Base-by-base conservation (phyloP, 2,888 invertebrate species). In the Parnassius smintheus region DNA sequence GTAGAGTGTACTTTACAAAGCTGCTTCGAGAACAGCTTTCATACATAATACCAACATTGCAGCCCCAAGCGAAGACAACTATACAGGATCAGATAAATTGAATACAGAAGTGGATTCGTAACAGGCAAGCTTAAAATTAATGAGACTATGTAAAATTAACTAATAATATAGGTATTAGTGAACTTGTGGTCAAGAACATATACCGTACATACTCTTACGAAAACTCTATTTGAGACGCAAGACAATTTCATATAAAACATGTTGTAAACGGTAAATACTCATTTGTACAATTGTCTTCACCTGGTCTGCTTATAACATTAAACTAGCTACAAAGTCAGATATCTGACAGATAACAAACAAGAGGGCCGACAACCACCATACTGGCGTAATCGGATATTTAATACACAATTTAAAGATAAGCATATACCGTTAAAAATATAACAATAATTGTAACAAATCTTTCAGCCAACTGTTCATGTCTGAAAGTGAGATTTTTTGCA, bases 1-100 rank as follows among this genome's bases (percentile, higher is more conserved):
- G 61, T 61, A 45, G 44, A 56, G 56, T 61, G 61, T 61, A 61
- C 61, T 61, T 60, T 35, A 50, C 50, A 13, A 35, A n/a, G 25
- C 35, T n/a, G 8, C n/a, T 22, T 49, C 48, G 9, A 9, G 13
- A 13, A 12, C 48, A 49, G 12, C 48, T 8, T 2, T 18, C 7
- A 49, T 13, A 13, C 7, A 13, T 13, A 49, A 49, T 13, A 11
- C n/a, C n/a, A 49, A 49, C 2, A 11, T 4, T n/a, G 46, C 46
- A n/a, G 2, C n/a, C n/a, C n/a, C 4, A 44, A 13, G 18, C 42
- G 49, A 42, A 55, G 44, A 60, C 11, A 54, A 53, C 48, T 51
- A 49, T 18, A 52, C 25, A 12, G 9, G 13, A 59, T 18, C 22
- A 48, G 3, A 13, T 7, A 9, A 13, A 12, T 7, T 3, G 7